Base-by-base conservation (phyloP, 1,140 invertebrate species). In the Lepidurus couesii region DNA sequence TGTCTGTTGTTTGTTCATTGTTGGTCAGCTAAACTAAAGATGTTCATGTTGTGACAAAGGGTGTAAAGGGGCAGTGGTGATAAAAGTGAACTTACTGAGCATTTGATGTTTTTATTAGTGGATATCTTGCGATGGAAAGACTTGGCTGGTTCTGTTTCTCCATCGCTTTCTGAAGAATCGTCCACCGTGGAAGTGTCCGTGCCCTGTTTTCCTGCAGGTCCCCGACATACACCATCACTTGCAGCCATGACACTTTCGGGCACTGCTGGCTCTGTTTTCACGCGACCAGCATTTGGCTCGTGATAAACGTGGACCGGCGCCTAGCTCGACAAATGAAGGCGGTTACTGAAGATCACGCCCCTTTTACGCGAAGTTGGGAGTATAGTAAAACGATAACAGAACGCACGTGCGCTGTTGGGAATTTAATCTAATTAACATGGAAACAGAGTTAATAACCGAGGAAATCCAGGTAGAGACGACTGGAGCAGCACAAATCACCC, bases 91-190 rank as follows among this genome's bases (percentile, higher is more conserved):
- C 87, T 86, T 85, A 91, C 90, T 85, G 88, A 86, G 83, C 86
- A 87, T 83, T 89, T 89, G 79, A 89, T 88, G 80, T 89, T 88
- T 83, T 88, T 87, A 82, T 90, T 90, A 74, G 89, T 91, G 76
- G 90, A 91, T 81, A 91, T 86, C 81, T 89, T 87, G 83, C 89
- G 85, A 82, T 90, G 89, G 83, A 90, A 91, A 79, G 88, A 88
- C n/a, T 83, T 88, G 47, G 89, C 89, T 80, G 90, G 89, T 82
- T 90, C 90, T 24, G 88, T 87, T 84, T 91, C 90, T 79, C 87
- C 88, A 84, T 91, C 90, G 82, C 90, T 91, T 82, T 90, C 90
- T 16, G 90, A 89, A 74, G 87, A 88, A 79, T 89, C 88, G 77
- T 88, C 87, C n/a, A 81, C 82, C 11, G 79, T 73, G 34, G 79